Base-by-base conservation (phyloP, 2,888 invertebrate species). In the Parnassius apollo region DNA sequence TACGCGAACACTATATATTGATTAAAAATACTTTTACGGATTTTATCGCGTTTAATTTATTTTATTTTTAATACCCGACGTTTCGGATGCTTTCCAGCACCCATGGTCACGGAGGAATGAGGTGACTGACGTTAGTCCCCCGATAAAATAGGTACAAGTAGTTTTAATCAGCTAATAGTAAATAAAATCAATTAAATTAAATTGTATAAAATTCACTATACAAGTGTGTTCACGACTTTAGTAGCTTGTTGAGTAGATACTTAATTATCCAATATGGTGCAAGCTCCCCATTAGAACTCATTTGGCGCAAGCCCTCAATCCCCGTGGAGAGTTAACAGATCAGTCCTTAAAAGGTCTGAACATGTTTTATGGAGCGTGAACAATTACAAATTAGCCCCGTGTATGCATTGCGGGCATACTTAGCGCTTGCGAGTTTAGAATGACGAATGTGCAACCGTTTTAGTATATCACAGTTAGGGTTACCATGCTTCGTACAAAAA, bases 371-470 rank as follows among this genome's bases (percentile, higher is more conserved):
- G 57, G 61, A 57, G 57, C 61, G 57, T 61, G 61, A 62, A 57
- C 57, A 57, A 62, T 62, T 53, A 57, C 57, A 62, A 62, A 62
- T 62, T 62, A 57, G 52, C 54, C 13, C 54, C 9, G 42, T 12
- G 52, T 48, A 42, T 49, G 48, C 54, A 55, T 60, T 60, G 53
- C 61, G 48, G 35, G 61, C 54, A 42, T 53, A 25, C 52, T 45
- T n/a, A 18, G 49, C 35, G 50, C 12, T 49, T 62, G 62, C 62
- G 49, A 58, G 11, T 53, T 48, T n/a, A 62, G 49, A 58, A 58
- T 49, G 44, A 62, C 62, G 62, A 62, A 62, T 62, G 62, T 54
- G 58, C 53, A 25, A 53, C 58, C 49, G 58, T 53, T 57, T 54
- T 53, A 49, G 62, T 53, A n/a, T 3, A 22, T 35, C 11, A 7